Base-by-base conservation (phyloP, 2,113 vertebrate genomes). In the Pelecanoides urinatrix region DNA sequence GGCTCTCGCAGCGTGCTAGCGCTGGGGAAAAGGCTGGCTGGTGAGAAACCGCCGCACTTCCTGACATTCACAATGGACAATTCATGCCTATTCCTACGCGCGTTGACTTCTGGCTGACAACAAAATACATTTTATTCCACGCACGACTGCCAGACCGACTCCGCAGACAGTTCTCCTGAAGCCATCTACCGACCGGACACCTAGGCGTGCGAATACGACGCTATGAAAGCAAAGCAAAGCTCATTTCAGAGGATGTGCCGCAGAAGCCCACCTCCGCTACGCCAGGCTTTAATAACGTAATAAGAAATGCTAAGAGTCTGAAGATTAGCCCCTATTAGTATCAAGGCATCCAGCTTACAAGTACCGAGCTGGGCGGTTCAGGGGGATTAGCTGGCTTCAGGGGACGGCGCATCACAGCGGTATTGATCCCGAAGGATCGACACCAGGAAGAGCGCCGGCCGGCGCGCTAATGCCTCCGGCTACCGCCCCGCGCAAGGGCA, bases 51-150 rank as follows among this genome's bases (percentile, higher is more conserved):
- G 1, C 52, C 1, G n/a, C 30, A 3, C 36, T 80, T 21, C 80
- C 80, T 12, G 23, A 38, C 40, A 7, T 8, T 17, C 53, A 16
- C 61, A 13, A 12, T 0, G 25, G 29, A 7, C 55, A 38, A 9
- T 4, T 7, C 52, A 9, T 1, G 45, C 47, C 80, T 1, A 0
- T 10, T 25, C 40, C 88, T 3, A 8, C 0, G 16, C 1, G 6
- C 1, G 32, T 7, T 11, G 50, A 11, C 52, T 42, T 19, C 84
- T 7, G 76, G 6, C 87, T 12, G 49, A 23, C 10, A 32, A 5
- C 40, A 10, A 2, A 40, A 16, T 1, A 1, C 10, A 1, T 20
- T 27, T 2, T 16, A 79, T 36, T 73, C 70, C 55, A 4, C 2
- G 13, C 53, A 11, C 4, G 30, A 9, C 40, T 1, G 58, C 38